These are phyloP conservation scores for Tetramorium bicarinatum DNA, from an alignment of 2,888 invertebrate species.

Conservation along the genomic window DNA sequence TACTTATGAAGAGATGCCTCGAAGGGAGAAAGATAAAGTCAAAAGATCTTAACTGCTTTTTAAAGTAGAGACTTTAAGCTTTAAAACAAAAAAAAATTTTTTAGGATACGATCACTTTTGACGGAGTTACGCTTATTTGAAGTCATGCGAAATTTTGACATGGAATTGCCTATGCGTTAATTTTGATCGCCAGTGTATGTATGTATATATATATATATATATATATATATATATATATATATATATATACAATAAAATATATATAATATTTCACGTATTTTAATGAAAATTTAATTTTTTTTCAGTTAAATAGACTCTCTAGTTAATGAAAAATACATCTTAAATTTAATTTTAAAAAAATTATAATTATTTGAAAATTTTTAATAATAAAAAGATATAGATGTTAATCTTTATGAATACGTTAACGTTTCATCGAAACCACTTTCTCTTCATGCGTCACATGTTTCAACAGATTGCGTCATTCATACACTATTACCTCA, in stretches of 20 bases:
- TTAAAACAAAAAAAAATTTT: no score
- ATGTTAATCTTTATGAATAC: constrained; percentile 6
- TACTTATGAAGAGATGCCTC: no score
- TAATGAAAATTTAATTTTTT: not conserved
- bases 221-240: not conserved
- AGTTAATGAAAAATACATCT: not conserved
- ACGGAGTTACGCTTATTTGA: no score
- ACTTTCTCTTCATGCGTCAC: constrained; percentile 58
- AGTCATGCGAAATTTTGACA: no score
- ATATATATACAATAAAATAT: not conserved
- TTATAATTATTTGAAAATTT: not conserved
- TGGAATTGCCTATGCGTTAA: no score
- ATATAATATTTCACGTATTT: not conserved
- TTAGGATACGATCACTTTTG: no score
- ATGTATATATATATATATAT: not conserved
- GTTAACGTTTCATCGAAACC: constrained; percentile 31
- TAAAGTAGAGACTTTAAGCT: no score
- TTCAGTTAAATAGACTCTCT: not conserved
- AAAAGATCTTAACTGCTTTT: no score
- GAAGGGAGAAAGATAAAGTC: no score
- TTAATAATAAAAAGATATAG: constrained; percentile 1
- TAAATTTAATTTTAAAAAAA: constrained; percentile 1
- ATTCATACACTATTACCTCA: constrained; percentile 22
- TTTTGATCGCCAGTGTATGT: no score
- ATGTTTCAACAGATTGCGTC: constrained; percentile 39